Evolutionary conservation across 2,888 invertebrate species (phyloP).

Genomic region (Coenonympha arcania): DNA sequence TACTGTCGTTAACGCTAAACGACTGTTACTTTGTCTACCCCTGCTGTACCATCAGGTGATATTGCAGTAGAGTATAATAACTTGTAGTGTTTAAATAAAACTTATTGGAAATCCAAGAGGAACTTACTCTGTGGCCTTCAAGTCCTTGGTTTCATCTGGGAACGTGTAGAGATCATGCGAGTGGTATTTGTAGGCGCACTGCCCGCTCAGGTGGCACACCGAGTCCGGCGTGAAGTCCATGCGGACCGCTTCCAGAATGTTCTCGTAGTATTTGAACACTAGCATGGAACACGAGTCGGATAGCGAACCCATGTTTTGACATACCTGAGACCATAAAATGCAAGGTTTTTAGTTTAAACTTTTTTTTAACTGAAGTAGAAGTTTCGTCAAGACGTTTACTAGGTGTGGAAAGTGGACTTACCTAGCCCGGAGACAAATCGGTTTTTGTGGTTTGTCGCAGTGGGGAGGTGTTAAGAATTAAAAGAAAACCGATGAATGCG

Average conservation of each 20-base stretch:
- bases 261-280: constrained; percentile 81
- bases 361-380: too few species aligned
- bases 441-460: too few species aligned
- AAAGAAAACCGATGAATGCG: too few species aligned
- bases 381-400: too few species aligned
- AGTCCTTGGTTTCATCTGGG: constrained; percentile 70
- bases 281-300: constrained; percentile 86
- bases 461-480: too few species aligned
- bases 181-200: constrained; percentile 80
- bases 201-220: constrained; percentile 84
- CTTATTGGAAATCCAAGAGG: neutral
- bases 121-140: constrained; percentile 73
- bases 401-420: too few species aligned
- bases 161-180: constrained; percentile 75
- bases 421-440: too few species aligned
- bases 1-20: too few species aligned
- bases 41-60: too few species aligned
- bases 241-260: constrained; percentile 77
- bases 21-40: too few species aligned
- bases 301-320: constrained; percentile 80
- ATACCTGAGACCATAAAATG: constrained; percentile 55
- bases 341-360: too few species aligned
- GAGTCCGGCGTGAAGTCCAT: constrained; percentile 76
- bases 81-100: neutral
- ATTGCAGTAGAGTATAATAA: too few species aligned